Base-by-base conservation (phyloP, 1,140 invertebrate genomes). In the Camponotus vicinus region DNA sequence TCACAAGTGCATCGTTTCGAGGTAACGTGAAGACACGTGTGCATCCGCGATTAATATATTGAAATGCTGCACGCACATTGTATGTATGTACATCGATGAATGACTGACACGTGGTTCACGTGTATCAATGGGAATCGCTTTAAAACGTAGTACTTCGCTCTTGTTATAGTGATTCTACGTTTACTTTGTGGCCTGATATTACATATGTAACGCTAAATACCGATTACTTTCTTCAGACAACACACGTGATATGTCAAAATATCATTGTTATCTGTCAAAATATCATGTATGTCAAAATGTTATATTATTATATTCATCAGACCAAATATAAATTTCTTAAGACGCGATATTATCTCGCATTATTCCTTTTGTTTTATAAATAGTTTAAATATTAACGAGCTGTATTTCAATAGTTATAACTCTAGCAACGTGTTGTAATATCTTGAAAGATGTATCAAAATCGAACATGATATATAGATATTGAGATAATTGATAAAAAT, bases 291-390 rank as follows among this genome's bases (percentile, higher is more conserved):
- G 27, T 27, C 27, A 27, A 27, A 27, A 27, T 27, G 27, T 27
- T 1, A 27, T 27, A 27, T 27, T 27, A 27, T 27, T 13, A 57
- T 4, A n/a, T 45, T 21, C 27, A 8, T 9, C 40, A 9, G 15
- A 45, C 11, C 27, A 40, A 78, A 49, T 78, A 49, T 78, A 66
- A 78, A 66, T 78, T 37, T 27, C 15, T 64, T 66, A 66, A 66
- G 27, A 37, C 59, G 27, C 27, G 18, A 37, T 11, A 21, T 78
- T 66, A 27, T 49, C 45, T 34, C 18, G 76, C 59, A 49, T 42
- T 59, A 59, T 59, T 21, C 11, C 27, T 66, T 66, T 42, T 18
- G 1, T 77, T 77, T 78, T 34, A 34, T 27, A 0, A 27, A 27
- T 42, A 40, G 55, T 42, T 27, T 45, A n/a, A 66, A 40, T 6